A percentile compares a stretch with the other conserved stretches of the same genome.
These are phyloP conservation scores for Bursaphelenchus mucronatus DNA, from an alignment of 1,140 invertebrate genomes.

Conservation along the genomic window DNA sequence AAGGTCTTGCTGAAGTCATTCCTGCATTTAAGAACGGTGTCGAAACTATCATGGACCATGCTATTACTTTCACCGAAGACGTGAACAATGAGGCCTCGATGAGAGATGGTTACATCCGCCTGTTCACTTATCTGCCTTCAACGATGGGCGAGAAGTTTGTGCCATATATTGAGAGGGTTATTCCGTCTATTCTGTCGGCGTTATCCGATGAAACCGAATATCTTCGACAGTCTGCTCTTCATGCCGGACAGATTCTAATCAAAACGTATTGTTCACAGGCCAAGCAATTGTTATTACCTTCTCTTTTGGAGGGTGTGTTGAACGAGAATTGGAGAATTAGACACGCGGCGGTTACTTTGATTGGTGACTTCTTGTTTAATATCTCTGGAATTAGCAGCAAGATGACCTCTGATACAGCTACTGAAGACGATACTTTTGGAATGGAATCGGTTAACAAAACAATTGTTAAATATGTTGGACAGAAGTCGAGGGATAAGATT, in stretches of 20 bases:
- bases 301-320: conserved; percentile 85
- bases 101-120: conserved; percentile 99
- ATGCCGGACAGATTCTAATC: conserved; percentile 92
- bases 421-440: conserved; percentile 97
- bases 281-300: conserved; percentile 79
- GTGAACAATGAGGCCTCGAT: conserved; percentile 83
- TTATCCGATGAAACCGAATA: conserved; percentile 98
- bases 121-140: conserved; percentile 98
- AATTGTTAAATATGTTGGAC: conserved; percentile 65
- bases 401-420: conserved; percentile 95
- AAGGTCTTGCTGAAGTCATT: conserved; percentile 78
- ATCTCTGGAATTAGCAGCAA: conserved; percentile 92
- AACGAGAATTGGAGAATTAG: conserved; percentile 98
- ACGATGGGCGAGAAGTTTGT: conserved; percentile 91
- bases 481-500: conserved; percentile 82
- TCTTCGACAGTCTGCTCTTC: conserved; percentile 89
- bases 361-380: conserved; percentile 91
- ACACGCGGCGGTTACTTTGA: conserved; percentile 87
- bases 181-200: conserved; percentile 93
- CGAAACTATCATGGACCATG: conserved; percentile 12
- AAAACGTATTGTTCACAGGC: conserved; percentile 92
- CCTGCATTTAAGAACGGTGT: conserved; percentile 70
- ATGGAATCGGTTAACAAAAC: conserved; percentile 84
- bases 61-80: conserved; percentile 8
- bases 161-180: conserved; percentile 91